Evolutionary conservation across 92 coral and sea anemone species (phyloP).

Genomic region (Virgularia gustaviana): DNA sequence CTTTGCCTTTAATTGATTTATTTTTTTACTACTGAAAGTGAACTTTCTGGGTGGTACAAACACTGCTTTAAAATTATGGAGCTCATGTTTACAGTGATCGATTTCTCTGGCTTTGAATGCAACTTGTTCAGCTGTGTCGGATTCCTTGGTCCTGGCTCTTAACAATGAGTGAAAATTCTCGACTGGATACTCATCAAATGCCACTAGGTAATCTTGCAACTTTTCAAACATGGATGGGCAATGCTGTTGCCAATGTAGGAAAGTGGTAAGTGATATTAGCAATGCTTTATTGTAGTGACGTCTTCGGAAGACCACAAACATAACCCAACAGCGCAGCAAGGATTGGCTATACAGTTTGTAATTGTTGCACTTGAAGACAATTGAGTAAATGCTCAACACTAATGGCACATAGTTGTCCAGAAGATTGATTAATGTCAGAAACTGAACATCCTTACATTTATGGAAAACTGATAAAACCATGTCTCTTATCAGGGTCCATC

Average conservation of each 20-base stretch:
- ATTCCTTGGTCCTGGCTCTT: constrained; percentile 7
- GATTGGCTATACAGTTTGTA: neutral
- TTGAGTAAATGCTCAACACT: neutral
- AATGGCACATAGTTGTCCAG: constrained; percentile 20
- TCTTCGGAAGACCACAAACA: constrained; percentile 17
- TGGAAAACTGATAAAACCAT: constrained; percentile 3
- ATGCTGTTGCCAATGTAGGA: constrained; percentile 28
- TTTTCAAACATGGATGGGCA: constrained; percentile 3
- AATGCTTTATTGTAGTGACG: constrained; percentile 22
- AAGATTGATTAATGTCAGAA: constrained; percentile 11
- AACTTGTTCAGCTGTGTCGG: constrained; percentile 35
- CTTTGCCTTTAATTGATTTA: neutral
- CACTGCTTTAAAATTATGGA: constrained; percentile 7
- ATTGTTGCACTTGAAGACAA: neutral
- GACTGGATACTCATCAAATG: constrained; percentile 9
- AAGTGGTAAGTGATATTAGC: neutral
- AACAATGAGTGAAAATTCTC: constrained; percentile 24
- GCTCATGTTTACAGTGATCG: constrained; percentile 25
- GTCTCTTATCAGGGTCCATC: constrained; percentile 23
- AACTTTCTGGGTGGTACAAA: constrained; percentile 10
- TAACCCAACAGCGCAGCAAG: constrained; percentile 21
- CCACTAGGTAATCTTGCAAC: neutral
- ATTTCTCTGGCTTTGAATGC: constrained; percentile 8
- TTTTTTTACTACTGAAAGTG: neutral
- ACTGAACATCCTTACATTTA: constrained; percentile 18